A percentile compares a stretch with the other conserved stretches of the same genome.
Evolutionary conservation across 2,888 invertebrate genomes (phyloP).

Genomic region (Mythimna vitellina): DNA sequence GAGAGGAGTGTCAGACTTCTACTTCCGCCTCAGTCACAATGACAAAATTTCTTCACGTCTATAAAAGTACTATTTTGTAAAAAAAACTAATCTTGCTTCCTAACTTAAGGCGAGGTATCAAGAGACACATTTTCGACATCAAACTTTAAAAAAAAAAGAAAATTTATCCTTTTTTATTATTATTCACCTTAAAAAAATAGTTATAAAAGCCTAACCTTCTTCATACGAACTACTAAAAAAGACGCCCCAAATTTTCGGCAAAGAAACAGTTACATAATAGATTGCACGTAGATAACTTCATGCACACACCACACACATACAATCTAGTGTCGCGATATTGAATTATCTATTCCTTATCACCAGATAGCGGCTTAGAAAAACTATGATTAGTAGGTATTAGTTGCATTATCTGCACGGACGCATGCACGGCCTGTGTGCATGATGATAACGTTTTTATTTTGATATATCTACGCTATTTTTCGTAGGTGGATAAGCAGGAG

Average conservation of each 20-base stretch:
- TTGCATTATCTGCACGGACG: slow-evolving; percentile 61
- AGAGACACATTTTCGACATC: too few species aligned
- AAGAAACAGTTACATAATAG: slow-evolving; percentile 33
- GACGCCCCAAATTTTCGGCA: background rate
- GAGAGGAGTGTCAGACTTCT: too few species aligned
- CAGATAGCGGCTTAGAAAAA: slow-evolving; percentile 64
- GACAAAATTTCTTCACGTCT: too few species aligned
- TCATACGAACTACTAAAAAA: background rate
- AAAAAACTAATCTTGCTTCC: too few species aligned
- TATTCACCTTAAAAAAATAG: too few species aligned
- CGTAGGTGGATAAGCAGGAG: background rate
- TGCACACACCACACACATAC: slow-evolving; percentile 18
- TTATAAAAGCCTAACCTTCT: too few species aligned
- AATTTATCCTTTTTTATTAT: too few species aligned
- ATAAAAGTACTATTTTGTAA: too few species aligned
- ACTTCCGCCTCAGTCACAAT: too few species aligned
- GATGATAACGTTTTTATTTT: slow-evolving; percentile 38
- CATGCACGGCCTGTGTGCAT: slow-evolving; percentile 58
- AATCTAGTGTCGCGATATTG: slow-evolving; percentile 42
- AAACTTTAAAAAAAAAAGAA: too few species aligned
- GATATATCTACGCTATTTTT: slow-evolving; percentile 3
- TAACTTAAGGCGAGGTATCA: too few species aligned
- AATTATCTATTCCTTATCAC: slow-evolving; percentile 52
- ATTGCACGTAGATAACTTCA: slow-evolving; percentile 35
- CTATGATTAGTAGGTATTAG: slow-evolving; percentile 64